Evolutionary conservation across 1,140 invertebrate genomes (phyloP), one percentile per base, ranked within the genome.

Genomic region (Atta texana): DNA sequence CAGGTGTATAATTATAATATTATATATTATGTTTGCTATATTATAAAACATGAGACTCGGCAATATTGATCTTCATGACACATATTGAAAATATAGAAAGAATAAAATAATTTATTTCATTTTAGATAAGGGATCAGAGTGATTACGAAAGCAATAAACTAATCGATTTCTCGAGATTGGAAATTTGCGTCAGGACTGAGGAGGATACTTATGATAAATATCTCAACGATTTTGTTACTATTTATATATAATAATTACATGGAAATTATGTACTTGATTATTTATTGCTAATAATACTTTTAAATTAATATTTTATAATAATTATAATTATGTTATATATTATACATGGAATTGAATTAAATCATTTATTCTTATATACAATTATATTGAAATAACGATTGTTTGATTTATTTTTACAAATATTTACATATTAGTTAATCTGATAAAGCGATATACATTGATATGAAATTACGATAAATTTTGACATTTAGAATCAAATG

Each of bases 151-250:
- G 57, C 10, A 66, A 63, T 75, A 34, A 34, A 34, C 5, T 34
- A 34, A 69, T 61, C 2, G 63, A 88, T 57, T 86, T 86, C 21
- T 90, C 91, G 2, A 93, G 95, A 75, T 90, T 96, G 4, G 96
- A 96, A 66, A 94, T 96, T 88, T 96, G 95, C 82, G 96, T 96
- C 0, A 92, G 96, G 57, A 94, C 93, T 0, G 95, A 96, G 90
- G 93, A 93, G 6, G 96, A 96, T 81, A 96, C 95, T 91, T 96
- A 96, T 59, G 96, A 96, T 76, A 92, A 87, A 49, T 92, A 91
- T 7, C 95, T 96, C 10, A 96, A 96, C 82, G 92, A 92, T 85
- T 16, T 90, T 21, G 93, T 95, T 21, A 95, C 94, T 5, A 14
- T 94, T 39, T 93, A 94, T 31, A 66, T 88, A 6, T 89, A 88